Evolutionary conservation across 2,888 invertebrate species (phyloP).

Genomic region (Lathronympha strigana): DNA sequence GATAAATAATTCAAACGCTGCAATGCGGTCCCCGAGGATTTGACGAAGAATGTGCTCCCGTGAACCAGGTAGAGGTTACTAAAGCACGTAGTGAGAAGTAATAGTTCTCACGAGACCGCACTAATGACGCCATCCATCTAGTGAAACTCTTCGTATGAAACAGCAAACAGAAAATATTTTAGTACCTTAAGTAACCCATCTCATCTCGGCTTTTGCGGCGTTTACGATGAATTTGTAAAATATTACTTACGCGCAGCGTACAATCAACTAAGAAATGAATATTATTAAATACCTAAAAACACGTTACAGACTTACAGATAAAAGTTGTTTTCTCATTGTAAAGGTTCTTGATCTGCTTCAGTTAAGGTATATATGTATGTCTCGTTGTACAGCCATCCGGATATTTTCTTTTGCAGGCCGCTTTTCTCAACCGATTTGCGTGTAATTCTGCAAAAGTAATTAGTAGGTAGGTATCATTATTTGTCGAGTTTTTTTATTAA

Average conservation of each 20-base stretch:
- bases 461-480: too few relatives aligned
- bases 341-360: too few relatives aligned
- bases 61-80: constrained; percentile 49
- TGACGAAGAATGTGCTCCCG: constrained; percentile 64
- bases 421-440: too few relatives aligned
- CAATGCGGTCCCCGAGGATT: constrained; percentile 74
- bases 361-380: too few relatives aligned
- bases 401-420: too few relatives aligned
- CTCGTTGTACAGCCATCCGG: too few relatives aligned
- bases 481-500: neutral
- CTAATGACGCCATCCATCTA: constrained; percentile 41
- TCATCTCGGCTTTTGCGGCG: constrained; percentile 12
- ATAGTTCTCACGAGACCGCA: constrained; percentile 36
- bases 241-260: neutral
- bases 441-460: too few relatives aligned
- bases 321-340: too few relatives aligned
- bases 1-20: constrained; percentile 80
- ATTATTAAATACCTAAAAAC: too few relatives aligned
- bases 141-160: constrained; percentile 35
- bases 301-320: too few relatives aligned
- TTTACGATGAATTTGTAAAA: constrained; percentile 22
- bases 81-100: constrained; percentile 39
- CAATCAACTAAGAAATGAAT: neutral
- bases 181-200: constrained; percentile 15
- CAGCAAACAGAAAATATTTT: constrained; percentile 39